Percentiles rank a stretch among this genome's conserved stretches.
These are phyloP conservation scores for Drosophila anomelani DNA, from an alignment of 2,888 invertebrate genomes.

Conservation along the genomic window DNA sequence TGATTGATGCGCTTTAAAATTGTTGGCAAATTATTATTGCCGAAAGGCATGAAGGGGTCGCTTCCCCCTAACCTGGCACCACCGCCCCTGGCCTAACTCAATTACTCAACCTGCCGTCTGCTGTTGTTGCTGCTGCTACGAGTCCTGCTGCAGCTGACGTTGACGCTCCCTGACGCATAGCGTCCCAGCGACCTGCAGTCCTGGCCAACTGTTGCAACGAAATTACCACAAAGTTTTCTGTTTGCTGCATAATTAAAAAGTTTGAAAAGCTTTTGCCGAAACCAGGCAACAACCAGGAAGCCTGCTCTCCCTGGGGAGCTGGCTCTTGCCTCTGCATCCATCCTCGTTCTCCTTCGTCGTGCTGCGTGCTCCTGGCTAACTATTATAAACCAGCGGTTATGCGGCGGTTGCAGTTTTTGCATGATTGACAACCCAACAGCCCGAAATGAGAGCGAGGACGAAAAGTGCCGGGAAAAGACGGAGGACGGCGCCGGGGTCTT, in stretches of 20 bases:
- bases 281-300: constrained; percentile 66
- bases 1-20: constrained; percentile 79
- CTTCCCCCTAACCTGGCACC: constrained; percentile 18
- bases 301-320: background rate
- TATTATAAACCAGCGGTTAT: constrained; percentile 74
- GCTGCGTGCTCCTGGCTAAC: constrained; percentile 50
- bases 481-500: constrained; percentile 21
- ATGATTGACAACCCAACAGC: constrained; percentile 75
- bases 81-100: constrained; percentile 63
- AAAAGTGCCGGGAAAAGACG: background rate
- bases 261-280: constrained; percentile 79
- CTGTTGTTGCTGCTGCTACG: constrained; percentile 12
- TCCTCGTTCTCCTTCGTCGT: background rate
- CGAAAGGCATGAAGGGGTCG: constrained; percentile 48
- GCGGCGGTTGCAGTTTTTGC: constrained; percentile 78
- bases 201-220: constrained; percentile 76
- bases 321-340: background rate
- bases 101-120: constrained; percentile 69
- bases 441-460: constrained; percentile 50
- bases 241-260: constrained; percentile 80
- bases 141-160: constrained; percentile 59
- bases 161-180: constrained; percentile 48
- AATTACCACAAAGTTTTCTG: constrained; percentile 80
- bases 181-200: constrained; percentile 43
- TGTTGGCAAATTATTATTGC: constrained; percentile 77